phyloP scores from a whole-genome alignment of 2,113 vertebrate species.

The Vimba vimba region DNA sequence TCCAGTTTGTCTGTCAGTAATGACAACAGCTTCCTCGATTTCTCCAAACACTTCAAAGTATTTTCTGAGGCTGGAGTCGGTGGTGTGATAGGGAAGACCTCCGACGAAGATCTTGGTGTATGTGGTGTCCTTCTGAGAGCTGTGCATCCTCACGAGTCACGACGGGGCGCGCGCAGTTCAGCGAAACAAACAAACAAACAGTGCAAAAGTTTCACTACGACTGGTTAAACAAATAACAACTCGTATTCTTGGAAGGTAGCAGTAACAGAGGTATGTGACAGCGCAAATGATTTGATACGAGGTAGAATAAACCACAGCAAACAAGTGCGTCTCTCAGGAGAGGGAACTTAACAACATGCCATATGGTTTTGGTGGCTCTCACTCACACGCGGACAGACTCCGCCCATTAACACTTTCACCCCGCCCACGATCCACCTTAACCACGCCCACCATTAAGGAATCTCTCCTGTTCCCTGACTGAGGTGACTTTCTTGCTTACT shows the following conservation, averaged over 20 bases:
- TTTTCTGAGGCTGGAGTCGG: slow-evolving; percentile 95
- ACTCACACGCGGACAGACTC: neutral
- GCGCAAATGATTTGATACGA: neutral
- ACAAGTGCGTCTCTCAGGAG: neutral
- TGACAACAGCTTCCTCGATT: slow-evolving; percentile 96
- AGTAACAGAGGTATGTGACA: neutral
- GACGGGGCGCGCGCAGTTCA: neutral
- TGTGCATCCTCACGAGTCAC: slow-evolving; percentile 87
- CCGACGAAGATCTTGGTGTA: slow-evolving; percentile 98
- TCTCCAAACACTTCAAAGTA: slow-evolving; percentile 98
- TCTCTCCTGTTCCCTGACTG: neutral
- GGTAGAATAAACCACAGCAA: neutral
- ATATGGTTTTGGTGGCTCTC: neutral
- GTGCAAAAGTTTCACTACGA: slow-evolving; percentile 59
- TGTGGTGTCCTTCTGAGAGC: slow-evolving; percentile 95
- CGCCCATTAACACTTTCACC: neutral
- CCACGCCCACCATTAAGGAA: neutral
- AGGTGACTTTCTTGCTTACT: neutral
- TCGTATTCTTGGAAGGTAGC: neutral
- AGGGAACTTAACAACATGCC: neutral
- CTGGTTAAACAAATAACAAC: neutral
- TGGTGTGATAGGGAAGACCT: slow-evolving; percentile 95
- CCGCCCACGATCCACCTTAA: neutral
- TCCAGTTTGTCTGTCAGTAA: slow-evolving; percentile 94
- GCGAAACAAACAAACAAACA: slow-evolving; percentile 50